Evolutionary conservation across 2,888 invertebrate genomes (phyloP).

Genomic region (Drosophila kokeensis): DNA sequence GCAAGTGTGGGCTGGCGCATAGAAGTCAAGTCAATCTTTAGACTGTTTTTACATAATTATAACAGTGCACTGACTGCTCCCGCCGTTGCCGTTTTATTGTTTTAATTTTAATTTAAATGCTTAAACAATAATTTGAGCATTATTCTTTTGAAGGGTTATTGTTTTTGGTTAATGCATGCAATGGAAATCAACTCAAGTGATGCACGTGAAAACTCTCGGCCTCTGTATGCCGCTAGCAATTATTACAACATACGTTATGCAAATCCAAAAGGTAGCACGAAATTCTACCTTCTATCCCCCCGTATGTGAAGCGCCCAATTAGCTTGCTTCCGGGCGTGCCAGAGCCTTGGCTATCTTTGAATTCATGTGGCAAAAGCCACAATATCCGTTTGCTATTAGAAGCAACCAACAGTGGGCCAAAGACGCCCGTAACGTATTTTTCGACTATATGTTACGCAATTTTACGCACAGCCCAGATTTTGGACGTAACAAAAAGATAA

Average conservation of each 20-base stretch:
- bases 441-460: slow-evolving; percentile 64
- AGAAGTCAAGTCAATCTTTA: slow-evolving; percentile 80
- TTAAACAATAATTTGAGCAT: slow-evolving; percentile 80
- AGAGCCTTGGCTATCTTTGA: slow-evolving; percentile 35
- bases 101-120: slow-evolving; percentile 78
- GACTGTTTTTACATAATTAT: slow-evolving; percentile 81
- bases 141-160: slow-evolving; percentile 70
- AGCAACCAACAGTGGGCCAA: slow-evolving; percentile 23
- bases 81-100: slow-evolving; percentile 56
- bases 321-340: slow-evolving; percentile 56
- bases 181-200: slow-evolving; percentile 48
- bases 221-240: slow-evolving; percentile 51
- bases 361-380: slow-evolving; percentile 71
- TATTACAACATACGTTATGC: slow-evolving; percentile 56
- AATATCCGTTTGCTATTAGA: slow-evolving; percentile 79
- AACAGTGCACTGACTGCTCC: slow-evolving; percentile 67
- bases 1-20: slow-evolving; percentile 32
- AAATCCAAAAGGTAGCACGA: slow-evolving; percentile 55
- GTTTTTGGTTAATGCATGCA: slow-evolving; percentile 79
- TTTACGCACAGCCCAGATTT: slow-evolving; percentile 52
- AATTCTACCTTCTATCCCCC: slow-evolving; percentile 12
- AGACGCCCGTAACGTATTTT: slow-evolving; percentile 39
- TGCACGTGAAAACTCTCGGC: slow-evolving; percentile 22
- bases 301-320: slow-evolving; percentile 61
- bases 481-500: slow-evolving; percentile 56